Conservation (phyloP, 2,113 vertebrate species). For the Turdus rufiventris region DNA sequence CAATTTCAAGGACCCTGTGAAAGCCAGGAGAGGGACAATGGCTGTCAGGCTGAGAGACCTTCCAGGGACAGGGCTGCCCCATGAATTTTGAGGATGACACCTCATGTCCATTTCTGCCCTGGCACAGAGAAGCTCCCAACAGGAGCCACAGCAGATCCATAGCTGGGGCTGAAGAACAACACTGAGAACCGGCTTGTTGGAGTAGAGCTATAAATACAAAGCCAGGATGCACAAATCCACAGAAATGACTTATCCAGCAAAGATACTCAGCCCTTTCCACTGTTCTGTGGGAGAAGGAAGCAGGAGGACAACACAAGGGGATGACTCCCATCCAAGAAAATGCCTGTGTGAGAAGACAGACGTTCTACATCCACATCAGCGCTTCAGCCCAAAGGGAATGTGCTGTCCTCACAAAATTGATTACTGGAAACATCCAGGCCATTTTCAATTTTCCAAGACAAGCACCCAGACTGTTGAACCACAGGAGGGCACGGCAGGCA, state of each 20-base stretch:
- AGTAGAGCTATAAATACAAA: not conserved
- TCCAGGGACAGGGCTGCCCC: not conserved
- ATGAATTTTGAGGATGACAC: not conserved
- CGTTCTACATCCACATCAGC: not conserved
- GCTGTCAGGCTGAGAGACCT: not conserved
- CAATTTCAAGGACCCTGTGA: not conserved
- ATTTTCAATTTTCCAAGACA: constrained; percentile 6
- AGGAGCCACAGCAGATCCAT: not conserved
- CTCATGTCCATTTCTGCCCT: not conserved
- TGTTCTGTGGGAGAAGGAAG: not conserved
- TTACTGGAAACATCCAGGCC: not conserved
- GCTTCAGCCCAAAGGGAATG: not conserved
- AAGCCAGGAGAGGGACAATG: not conserved
- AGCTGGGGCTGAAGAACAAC: not conserved
- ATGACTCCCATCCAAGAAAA: constrained; percentile 56
- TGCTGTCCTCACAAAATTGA: constrained; percentile 13
- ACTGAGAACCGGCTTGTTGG: not conserved
- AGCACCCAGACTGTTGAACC: not conserved
- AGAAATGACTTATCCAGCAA: not conserved
- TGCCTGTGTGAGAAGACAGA: constrained; percentile 13
- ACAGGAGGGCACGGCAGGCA: not conserved
- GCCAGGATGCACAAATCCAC: not conserved
- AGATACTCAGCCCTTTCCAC: not conserved
- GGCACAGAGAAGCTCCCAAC: not conserved
- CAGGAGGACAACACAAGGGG: constrained; percentile 11